Percentiles rank a stretch among this genome's conserved stretches.
Conservation (phyloP, 2,113 vertebrate species). For the Nothocercus julius region DNA sequence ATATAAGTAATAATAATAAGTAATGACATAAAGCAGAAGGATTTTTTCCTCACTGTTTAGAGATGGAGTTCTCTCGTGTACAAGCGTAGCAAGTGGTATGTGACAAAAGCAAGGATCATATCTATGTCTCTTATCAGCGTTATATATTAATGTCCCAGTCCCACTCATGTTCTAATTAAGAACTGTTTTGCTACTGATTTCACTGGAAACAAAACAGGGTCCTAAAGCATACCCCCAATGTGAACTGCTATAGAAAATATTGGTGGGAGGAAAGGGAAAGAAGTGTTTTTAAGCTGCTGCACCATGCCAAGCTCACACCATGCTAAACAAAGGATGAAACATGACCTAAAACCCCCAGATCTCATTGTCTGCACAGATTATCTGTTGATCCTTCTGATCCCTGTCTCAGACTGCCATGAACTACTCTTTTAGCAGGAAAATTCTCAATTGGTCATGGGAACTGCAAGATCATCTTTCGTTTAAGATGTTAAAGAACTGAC, state of each 20-base stretch:
- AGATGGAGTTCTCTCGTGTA: accelerated
- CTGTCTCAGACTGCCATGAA: slow-evolving; percentile 2
- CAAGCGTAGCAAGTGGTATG: not conserved
- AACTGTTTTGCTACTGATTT: not conserved
- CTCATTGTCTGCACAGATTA: slow-evolving; percentile 33
- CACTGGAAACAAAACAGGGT: not conserved
- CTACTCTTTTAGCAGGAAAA: not conserved
- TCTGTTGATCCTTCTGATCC: slow-evolving; percentile 24
- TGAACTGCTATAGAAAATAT: not conserved
- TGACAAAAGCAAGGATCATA: not conserved
- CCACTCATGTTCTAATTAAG: not conserved
- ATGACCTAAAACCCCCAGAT: not conserved
- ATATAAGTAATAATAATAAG: not conserved
- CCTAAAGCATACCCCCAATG: not conserved
- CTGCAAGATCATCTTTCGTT: not conserved
- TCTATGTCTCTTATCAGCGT: not conserved
- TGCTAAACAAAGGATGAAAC: slow-evolving; percentile 11
- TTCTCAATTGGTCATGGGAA: slow-evolving; percentile 28
- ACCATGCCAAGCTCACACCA: not conserved
- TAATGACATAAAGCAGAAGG: not conserved
- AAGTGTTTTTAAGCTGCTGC: not conserved
- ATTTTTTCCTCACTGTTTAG: not conserved
- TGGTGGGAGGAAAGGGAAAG: not conserved
- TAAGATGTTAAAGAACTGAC: not conserved
- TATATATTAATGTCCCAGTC: not conserved